phyloP scores from a whole-genome alignment of 2,888 invertebrate species.

The Pseudoips prasinana region DNA sequence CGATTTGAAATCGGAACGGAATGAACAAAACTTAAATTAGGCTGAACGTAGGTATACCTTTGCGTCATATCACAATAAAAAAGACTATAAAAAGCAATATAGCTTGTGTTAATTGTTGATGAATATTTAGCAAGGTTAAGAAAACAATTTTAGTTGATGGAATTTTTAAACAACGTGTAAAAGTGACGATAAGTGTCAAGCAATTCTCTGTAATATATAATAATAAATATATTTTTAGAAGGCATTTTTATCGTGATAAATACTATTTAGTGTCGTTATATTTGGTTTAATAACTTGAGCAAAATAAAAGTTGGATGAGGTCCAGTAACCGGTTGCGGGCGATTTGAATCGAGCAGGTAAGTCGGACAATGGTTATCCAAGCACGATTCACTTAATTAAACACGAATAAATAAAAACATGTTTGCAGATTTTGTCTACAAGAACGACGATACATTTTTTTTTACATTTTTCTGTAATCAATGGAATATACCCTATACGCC shows the following conservation, averaged over 20 bases:
- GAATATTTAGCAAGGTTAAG: not conserved
- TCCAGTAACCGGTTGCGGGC: conserved; percentile 59
- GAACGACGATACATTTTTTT: conserved; percentile 21
- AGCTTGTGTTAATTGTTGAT: conserved; percentile 13
- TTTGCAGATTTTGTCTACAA: conserved; percentile 28
- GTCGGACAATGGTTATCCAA: conserved; percentile 71
- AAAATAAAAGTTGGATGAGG: conserved; percentile 63
- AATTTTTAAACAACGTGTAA: conserved; percentile 21
- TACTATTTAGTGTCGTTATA: conserved; percentile 47
- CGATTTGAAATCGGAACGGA: conserved; percentile 44
- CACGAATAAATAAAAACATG: conserved; percentile 61
- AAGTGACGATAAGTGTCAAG: conserved; percentile 26
- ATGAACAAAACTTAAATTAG: conserved; percentile 38
- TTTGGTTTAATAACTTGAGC: conserved; percentile 63
- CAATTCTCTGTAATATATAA: conserved; percentile 2
- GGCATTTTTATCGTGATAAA: conserved; percentile 44
- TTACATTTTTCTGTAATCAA: not conserved
- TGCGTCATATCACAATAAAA: conserved; percentile 14
- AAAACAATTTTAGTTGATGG: conserved; percentile 3
- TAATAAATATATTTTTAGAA: conserved; percentile 19
- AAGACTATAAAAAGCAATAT: conserved; percentile 20
- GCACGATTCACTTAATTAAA: conserved; percentile 75
- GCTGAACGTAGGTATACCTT: conserved; percentile 39
- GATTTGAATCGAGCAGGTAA: conserved; percentile 73
- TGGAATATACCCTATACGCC: no score